Conservation (phyloP, 2,113 vertebrate genomes). For the Forbesichthys agassizii region DNA sequence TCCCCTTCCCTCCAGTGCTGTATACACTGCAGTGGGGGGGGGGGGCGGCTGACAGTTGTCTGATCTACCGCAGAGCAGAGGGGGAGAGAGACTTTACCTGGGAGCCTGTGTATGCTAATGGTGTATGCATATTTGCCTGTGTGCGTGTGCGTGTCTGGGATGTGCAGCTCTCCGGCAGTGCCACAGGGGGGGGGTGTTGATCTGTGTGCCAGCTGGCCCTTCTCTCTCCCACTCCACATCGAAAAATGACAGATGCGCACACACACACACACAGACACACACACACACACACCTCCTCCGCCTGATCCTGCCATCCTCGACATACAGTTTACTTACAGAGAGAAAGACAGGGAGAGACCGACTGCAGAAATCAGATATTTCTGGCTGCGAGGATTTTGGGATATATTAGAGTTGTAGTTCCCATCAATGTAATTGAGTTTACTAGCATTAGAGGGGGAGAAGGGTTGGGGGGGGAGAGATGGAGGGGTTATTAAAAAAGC, state of each 20-base stretch:
- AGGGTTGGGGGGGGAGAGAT: not conserved
- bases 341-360: not conserved
- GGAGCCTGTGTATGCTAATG: not conserved
- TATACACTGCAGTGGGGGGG: slow-evolving; percentile 31
- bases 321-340: slow-evolving; percentile 11
- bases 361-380: slow-evolving; percentile 1
- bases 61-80: slow-evolving; percentile 64
- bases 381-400: not conserved
- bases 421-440: slow-evolving; percentile 1
- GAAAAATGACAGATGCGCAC: slow-evolving; percentile 25
- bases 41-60: slow-evolving; percentile 43
- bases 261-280: not conserved
- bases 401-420: not conserved
- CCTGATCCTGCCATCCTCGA: slow-evolving; percentile 5
- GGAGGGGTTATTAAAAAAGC: not conserved
- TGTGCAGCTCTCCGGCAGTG: slow-evolving; percentile 66
- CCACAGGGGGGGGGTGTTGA: slow-evolving; percentile 77
- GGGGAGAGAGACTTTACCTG: slow-evolving; percentile 8
- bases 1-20: slow-evolving; percentile 46
- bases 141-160: slow-evolving; percentile 16
- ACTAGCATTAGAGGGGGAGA: not conserved
- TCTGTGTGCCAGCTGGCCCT: slow-evolving; percentile 46
- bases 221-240: slow-evolving; percentile 31
- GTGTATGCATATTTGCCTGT: not conserved
- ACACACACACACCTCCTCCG: not conserved